Base-by-base conservation (phyloP, 1,140 invertebrate genomes). In the Pachypsylla venusta region DNA sequence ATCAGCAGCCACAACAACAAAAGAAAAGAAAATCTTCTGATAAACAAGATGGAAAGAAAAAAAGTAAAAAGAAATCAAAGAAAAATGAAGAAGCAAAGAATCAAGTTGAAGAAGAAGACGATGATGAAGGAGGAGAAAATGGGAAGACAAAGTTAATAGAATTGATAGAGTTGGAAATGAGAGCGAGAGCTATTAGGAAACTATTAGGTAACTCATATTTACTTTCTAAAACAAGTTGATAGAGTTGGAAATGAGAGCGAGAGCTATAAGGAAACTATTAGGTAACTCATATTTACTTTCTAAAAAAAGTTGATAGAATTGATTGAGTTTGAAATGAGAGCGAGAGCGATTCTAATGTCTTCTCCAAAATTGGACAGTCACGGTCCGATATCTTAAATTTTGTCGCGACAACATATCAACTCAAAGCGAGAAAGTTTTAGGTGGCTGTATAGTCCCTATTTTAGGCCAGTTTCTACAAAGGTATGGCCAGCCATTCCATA, bases 241-340 rank as follows among this genome's bases (percentile, higher is more conserved):
- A 30, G 75, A 76, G 58, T 61, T 77, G 26, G 76, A 77, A 67
- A 77, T 77, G 76, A 68, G 75, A 62, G 75, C 75, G 13, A 67
- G 74, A 30, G 75, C 76, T 12, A 76, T 77, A 58, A 68, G 74
- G 66, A 75, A 75, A 57, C 68, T 78, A 19, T 73, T 77, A 3
- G 42, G 42, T 48, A 48, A 19, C n/a, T 48, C 7, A 12, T 35
- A 35, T 35, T n/a, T n/a, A n/a, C n/a, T n/a, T n/a, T n/a, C n/a
- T n/a, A 48, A 22, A 48, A 48, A 22, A 48, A 48, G n/a, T n/a
- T 48, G 42, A 48, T 48, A 5, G 42, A 48, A 19, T 22, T 48
- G 42, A 48, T 48, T 5, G 42, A 48, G n/a, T 22, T 77, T 26
- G 76, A 77, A 67, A 77, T 77, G 76, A 68, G 75, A 62, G 75